Percentiles rank a stretch among this genome's conserved stretches.
Conservation (phyloP, 2,888 invertebrate genomes). For the Cheilosia grossa region DNA sequence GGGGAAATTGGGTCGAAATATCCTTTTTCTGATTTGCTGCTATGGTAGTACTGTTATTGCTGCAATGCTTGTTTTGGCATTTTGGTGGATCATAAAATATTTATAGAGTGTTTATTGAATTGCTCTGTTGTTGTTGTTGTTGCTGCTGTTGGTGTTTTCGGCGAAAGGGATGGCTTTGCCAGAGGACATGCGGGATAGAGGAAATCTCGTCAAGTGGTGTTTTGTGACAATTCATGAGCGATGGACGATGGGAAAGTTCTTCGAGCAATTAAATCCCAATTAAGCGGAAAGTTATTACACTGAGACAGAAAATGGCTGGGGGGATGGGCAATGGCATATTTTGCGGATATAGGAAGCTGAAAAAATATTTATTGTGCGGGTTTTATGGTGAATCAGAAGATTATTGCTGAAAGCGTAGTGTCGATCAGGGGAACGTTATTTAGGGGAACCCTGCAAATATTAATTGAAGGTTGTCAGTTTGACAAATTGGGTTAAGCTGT, state of each 20-base stretch:
- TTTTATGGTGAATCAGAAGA: conserved; percentile 15
- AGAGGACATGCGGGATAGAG: not conserved
- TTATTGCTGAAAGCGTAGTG: conserved; percentile 5
- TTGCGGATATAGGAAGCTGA: conserved; percentile 35
- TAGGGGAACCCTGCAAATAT: no score
- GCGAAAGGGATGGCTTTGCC: not conserved
- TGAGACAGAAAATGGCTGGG: not conserved
- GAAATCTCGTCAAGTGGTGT: conserved; percentile 22
- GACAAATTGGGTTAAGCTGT: no score
- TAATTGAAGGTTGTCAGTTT: no score
- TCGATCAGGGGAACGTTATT: no score
- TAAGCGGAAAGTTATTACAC: conserved; percentile 61
- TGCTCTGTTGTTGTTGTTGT: conserved; percentile 58
- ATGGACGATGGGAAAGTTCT: conserved; percentile 40
- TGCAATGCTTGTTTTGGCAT: conserved; percentile 54
- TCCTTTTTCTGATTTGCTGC: conserved; percentile 41
- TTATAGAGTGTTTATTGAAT: conserved; percentile 83
- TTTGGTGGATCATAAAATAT: conserved; percentile 79
- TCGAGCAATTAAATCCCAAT: conserved; percentile 68
- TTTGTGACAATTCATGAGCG: conserved; percentile 41
- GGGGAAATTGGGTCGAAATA: conserved; percentile 24
- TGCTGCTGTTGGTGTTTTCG: conserved; percentile 37
- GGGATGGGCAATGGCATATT: conserved; percentile 18
- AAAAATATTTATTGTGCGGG: conserved; percentile 33
- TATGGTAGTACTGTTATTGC: conserved; percentile 19